Percentiles rank a stretch among this genome's conserved stretches.
Conservation (phyloP, 2,113 vertebrate genomes). For the Ailurus styani region DNA sequence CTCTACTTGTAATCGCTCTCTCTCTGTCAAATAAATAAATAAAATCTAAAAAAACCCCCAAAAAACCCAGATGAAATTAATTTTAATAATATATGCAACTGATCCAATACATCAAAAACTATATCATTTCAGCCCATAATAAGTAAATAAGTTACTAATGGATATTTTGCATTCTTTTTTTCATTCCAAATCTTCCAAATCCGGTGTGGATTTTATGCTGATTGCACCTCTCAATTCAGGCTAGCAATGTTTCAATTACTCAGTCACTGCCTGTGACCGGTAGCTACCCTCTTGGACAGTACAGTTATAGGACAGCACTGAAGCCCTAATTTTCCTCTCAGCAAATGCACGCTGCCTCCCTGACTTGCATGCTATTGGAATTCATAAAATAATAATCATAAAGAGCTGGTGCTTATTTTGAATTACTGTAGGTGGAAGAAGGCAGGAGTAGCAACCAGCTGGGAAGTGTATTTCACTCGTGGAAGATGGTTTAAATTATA, state of each 20-base stretch:
- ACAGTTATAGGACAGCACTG: too few species aligned
- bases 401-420: neutral
- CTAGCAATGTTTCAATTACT: neutral
- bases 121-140: neutral
- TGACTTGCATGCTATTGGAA: neutral
- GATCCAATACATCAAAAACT: neutral
- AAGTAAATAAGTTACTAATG: neutral
- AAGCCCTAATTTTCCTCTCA: neutral
- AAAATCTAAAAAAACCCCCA: too few species aligned
- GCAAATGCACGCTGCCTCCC: too few species aligned
- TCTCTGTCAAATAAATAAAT: too few species aligned
- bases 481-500: neutral
- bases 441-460: neutral
- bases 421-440: neutral
- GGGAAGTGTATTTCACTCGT: neutral
- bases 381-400: neutral
- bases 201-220: neutral
- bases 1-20: too few species aligned
- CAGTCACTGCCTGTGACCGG: rapidly evolving
- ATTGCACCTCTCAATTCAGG: rapidly evolving
- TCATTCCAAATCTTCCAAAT: neutral
- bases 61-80: neutral
- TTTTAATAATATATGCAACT: neutral
- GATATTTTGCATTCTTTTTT: neutral
- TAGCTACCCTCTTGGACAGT: rapidly evolving